Conservation (phyloP, 1,140 invertebrate species). For the Andricus grossulariae region DNA sequence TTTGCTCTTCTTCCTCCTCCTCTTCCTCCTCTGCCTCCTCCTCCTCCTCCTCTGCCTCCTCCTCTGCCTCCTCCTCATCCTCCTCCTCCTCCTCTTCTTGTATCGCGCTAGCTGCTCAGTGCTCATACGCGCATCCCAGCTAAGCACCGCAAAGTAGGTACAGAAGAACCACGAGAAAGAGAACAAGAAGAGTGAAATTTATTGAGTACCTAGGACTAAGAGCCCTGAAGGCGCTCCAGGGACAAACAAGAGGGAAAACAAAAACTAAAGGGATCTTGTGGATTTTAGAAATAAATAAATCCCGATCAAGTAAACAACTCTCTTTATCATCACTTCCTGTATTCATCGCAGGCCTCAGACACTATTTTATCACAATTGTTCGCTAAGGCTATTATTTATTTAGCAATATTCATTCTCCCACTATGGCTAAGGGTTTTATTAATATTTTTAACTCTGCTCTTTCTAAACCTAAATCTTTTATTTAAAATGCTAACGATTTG, state of each 20-base stretch:
- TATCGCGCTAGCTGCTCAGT: slow-evolving; percentile 44
- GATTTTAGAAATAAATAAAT: not conserved
- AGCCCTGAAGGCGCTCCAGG: not conserved
- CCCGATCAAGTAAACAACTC: not conserved
- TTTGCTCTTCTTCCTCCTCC: slow-evolving; percentile 51
- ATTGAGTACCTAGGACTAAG: slow-evolving; percentile 24
- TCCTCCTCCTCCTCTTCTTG: slow-evolving; percentile 30
- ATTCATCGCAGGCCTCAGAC: too few relatives aligned
- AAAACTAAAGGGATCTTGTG: not conserved
- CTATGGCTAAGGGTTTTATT: too few relatives aligned
- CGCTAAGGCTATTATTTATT: too few relatives aligned
- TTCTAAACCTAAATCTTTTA: too few relatives aligned
- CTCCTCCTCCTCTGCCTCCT: too few relatives aligned
- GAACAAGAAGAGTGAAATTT: slow-evolving; percentile 11
- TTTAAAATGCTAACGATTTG: too few relatives aligned
- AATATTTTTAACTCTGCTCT: too few relatives aligned
- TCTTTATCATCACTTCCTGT: too few relatives aligned
- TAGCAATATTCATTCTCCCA: too few relatives aligned
- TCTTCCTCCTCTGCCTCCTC: too few relatives aligned
- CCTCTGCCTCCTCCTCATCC: too few relatives aligned
- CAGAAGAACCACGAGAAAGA: slow-evolving; percentile 40
- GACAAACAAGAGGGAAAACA: not conserved
- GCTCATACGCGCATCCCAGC: slow-evolving; percentile 54
- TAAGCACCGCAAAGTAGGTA: slow-evolving; percentile 61
- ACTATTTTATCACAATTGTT: too few relatives aligned